These are phyloP conservation scores for Apoderus coryli DNA, from an alignment of 2,888 invertebrate genomes.

Conservation along the genomic window DNA sequence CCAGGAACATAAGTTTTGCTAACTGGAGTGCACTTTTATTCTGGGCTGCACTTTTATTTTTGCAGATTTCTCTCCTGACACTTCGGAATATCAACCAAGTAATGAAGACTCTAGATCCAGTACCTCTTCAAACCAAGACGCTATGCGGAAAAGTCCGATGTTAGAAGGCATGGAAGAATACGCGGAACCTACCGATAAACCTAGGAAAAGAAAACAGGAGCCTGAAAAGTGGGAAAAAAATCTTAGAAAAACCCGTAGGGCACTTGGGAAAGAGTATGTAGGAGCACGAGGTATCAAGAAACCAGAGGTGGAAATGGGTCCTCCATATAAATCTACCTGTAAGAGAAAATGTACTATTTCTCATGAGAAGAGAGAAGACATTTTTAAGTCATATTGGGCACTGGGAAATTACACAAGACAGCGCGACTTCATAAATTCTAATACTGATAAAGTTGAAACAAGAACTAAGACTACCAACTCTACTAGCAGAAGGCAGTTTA, in stretches of 20 bases:
- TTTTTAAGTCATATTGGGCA: no score
- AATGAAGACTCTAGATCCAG: not conserved
- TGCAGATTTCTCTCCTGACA: constrained; percentile 5
- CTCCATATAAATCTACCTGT: constrained; percentile 4
- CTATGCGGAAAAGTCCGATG: not conserved
- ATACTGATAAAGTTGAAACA: constrained; percentile 4
- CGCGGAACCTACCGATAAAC: constrained; percentile 9
- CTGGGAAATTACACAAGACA: no score
- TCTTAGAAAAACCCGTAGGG: constrained; percentile 10
- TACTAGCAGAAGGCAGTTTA: not conserved
- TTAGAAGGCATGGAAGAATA: constrained; percentile 12
- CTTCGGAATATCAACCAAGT: constrained; percentile 6
- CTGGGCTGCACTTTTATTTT: no score
- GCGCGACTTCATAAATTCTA: no score
- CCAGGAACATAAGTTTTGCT: no score
- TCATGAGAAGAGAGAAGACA: no score
- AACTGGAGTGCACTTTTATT: no score
- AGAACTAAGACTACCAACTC: constrained; percentile 1
- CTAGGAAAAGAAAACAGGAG: constrained; percentile 9
- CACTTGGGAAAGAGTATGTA: constrained; percentile 7
- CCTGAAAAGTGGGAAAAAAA: constrained; percentile 11
- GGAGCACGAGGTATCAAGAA: not conserved
- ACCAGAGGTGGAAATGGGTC: constrained; percentile 2
- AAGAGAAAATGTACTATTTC: constrained; percentile 1
- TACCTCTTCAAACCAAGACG: constrained; percentile 2